A percentile compares a stretch with the other conserved stretches of the same genome.
phyloP scores from a whole-genome alignment of 2,113 vertebrate genomes.

The Onychostruthus taczanowskii region DNA sequence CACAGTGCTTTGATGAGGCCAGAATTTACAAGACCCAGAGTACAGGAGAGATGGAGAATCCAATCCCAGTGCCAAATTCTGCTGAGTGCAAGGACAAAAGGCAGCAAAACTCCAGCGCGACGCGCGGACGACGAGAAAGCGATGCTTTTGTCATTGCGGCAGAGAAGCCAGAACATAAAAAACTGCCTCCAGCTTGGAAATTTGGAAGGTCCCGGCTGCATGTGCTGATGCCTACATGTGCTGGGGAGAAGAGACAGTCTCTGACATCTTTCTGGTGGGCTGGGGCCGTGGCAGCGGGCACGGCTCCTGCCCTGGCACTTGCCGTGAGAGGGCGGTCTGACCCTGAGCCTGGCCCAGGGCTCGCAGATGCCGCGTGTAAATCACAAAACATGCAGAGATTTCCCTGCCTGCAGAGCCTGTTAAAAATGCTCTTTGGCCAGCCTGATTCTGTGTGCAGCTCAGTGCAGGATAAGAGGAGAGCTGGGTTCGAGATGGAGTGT shows the following conservation, averaged over 20 bases:
- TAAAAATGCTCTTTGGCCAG: neutral
- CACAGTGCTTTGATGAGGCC: neutral
- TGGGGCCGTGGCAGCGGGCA: neutral
- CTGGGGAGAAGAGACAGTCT: rapidly evolving
- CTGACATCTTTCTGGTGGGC: rapidly evolving
- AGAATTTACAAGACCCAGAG: neutral
- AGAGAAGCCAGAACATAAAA: neutral
- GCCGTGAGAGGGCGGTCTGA: constrained; percentile 57
- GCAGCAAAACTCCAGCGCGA: neutral
- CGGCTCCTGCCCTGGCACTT: neutral
- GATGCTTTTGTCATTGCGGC: neutral
- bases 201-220: neutral
- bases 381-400: neutral
- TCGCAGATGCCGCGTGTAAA: neutral
- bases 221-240: neutral
- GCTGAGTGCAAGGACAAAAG: neutral
- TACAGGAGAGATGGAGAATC: neutral
- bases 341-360: neutral
- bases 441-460: neutral
- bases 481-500: neutral
- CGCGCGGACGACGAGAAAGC: rapidly evolving
- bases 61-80: neutral
- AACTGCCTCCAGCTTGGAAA: neutral
- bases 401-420: neutral
- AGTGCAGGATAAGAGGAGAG: neutral